Evolutionary conservation across 2,888 invertebrate species (phyloP).

Genomic region (Acleris sparsana): DNA sequence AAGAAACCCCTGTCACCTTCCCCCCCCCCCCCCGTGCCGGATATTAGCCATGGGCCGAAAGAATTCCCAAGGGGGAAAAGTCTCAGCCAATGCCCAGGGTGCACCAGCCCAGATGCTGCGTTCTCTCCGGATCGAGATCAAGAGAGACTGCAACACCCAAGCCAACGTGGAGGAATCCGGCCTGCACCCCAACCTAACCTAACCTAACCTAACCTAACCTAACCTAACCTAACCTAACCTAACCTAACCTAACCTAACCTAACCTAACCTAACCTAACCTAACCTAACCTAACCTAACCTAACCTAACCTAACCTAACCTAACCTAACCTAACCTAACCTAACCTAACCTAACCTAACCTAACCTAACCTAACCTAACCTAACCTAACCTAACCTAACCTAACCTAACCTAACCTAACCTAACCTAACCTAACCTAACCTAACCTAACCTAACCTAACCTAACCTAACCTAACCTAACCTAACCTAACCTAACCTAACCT

Average conservation of each 20-base stretch:
- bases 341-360: constrained; percentile 29
- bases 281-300: constrained; percentile 29
- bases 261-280: constrained; percentile 29
- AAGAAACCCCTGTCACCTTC: no score
- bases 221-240: constrained; percentile 29
- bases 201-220: constrained; percentile 30
- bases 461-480: constrained; percentile 19
- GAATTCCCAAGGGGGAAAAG: no score
- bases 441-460: constrained; percentile 18
- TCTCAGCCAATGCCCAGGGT: no score
- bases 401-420: constrained; percentile 19
- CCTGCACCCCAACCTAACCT: no score
- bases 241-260: constrained; percentile 30
- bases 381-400: constrained; percentile 28
- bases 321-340: constrained; percentile 29
- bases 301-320: constrained; percentile 29
- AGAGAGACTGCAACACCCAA: no score
- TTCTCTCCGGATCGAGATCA: no score
- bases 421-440: constrained; percentile 16
- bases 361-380: constrained; percentile 28
- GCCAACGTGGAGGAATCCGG: no score
- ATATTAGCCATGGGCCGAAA: no score
- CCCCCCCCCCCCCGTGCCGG: no score
- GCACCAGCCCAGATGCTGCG: no score
- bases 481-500: constrained; percentile 19